phyloP scores from a whole-genome alignment of 64 coral and sea anemone species.

The Pocillopora damicornis region DNA sequence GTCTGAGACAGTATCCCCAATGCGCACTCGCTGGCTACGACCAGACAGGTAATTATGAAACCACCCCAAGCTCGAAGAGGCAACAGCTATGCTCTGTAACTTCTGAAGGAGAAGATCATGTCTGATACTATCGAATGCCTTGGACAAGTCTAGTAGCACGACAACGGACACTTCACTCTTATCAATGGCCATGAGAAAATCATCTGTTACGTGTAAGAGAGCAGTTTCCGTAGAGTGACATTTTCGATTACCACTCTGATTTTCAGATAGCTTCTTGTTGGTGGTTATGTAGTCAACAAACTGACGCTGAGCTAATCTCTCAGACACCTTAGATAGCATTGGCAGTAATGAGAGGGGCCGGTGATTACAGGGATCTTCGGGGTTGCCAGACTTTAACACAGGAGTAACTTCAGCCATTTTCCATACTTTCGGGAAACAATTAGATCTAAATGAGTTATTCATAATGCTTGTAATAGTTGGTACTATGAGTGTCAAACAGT shows the following conservation, averaged over 20 bases:
- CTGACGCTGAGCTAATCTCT: background rate
- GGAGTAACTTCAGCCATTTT: slow-evolving; percentile 47
- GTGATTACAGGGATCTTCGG: slow-evolving; percentile 39
- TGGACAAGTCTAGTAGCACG: slow-evolving; percentile 36
- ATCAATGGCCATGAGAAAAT: slow-evolving; percentile 34
- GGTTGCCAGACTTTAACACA: slow-evolving; percentile 18
- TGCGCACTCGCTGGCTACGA: too few relatives aligned
- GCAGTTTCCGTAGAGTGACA: slow-evolving; percentile 44
- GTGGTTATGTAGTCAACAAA: too few relatives aligned
- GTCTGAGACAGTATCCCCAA: too few relatives aligned
- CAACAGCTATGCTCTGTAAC: too few relatives aligned
- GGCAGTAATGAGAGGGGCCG: slow-evolving; percentile 37
- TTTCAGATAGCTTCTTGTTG: slow-evolving; percentile 25
- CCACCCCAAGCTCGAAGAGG: too few relatives aligned
- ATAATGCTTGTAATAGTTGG: slow-evolving; percentile 9
- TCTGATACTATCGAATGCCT: too few relatives aligned
- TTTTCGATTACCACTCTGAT: slow-evolving; percentile 45
- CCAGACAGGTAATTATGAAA: too few relatives aligned
- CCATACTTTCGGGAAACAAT: slow-evolving; percentile 2
- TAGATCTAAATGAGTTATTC: slow-evolving; percentile 25
- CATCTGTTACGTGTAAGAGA: slow-evolving; percentile 3
- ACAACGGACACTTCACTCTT: slow-evolving; percentile 20
- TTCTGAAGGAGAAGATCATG: too few relatives aligned
- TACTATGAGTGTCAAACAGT: background rate
- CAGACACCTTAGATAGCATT: slow-evolving; percentile 32